Evolutionary conservation across 2,113 vertebrate genomes (phyloP).

Genomic region (Motacilla tschutschensis): DNA sequence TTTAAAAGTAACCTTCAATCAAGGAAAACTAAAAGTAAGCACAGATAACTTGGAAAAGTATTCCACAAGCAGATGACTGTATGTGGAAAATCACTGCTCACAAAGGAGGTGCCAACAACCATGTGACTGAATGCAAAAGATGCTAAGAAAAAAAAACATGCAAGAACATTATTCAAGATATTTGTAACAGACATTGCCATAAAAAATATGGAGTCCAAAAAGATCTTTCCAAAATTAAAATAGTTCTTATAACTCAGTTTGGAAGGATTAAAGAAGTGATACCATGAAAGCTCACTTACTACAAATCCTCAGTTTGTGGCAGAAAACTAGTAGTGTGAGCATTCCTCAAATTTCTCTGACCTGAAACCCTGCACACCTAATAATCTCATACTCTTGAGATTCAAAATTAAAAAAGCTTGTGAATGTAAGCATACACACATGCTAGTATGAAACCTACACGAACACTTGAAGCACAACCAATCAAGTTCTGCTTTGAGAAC

Average conservation of each 20-base stretch:
- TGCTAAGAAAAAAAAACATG: background rate
- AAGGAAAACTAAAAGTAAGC: background rate
- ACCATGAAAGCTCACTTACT: background rate
- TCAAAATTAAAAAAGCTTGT: background rate
- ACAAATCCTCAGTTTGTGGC: background rate
- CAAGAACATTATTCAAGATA: background rate
- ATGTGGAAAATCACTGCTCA: background rate
- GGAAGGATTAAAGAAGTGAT: background rate
- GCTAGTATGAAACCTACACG: background rate
- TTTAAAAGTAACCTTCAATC: background rate
- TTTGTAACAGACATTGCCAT: background rate
- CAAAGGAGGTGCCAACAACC: background rate
- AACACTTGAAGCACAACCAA: background rate
- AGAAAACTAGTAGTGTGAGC: background rate
- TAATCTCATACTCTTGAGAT: background rate
- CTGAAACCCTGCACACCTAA: background rate
- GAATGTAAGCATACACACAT: background rate
- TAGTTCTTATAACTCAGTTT: background rate
- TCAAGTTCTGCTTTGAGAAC: background rate
- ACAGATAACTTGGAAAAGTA: background rate
- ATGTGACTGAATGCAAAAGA: background rate
- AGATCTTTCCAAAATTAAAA: background rate
- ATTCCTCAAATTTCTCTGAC: background rate
- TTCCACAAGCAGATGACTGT: background rate
- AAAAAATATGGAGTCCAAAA: background rate